Evolutionary conservation across 92 coral and sea anemone species (phyloP), one percentile per base, ranked within the genome.

Genomic region (Porites divaricata): DNA sequence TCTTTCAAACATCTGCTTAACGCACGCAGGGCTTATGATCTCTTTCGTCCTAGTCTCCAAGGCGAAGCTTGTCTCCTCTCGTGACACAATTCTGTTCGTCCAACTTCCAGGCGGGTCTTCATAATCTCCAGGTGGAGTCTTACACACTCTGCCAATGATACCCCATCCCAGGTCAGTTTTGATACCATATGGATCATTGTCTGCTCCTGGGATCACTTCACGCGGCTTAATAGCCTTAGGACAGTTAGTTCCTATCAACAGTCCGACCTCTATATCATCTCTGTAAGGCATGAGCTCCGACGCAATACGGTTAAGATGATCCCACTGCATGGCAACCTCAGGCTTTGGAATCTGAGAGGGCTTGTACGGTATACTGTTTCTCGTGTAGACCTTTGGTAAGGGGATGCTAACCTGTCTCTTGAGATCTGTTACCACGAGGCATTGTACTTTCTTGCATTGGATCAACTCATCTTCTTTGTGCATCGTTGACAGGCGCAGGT

Each of bases 131-230:
- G 86, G 70, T 51, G 83, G 72, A 35, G 71, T 19, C 56, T 81
- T 72, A 56, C 91, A 81, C 6, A 88, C 88, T 50, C 84, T 58
- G 20, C 89, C 92, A 8, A 91, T 74, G 65, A 91, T 85, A 15
- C 91, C 94, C 89, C 94, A 91, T 65, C 91, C 89, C 28, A 91
- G 87, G 21, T 78, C 87, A 3, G 94, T 88, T 45, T 70, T 67
- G 2, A 83, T 85, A 8, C 85, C 90, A 25, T 88, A 88, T 8
- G 95, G 90, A 21, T 88, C 90, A 17, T 88, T 1, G 12, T 85
- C 87, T 1, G n/a, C 1, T 0, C 94, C 94, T 0, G 91, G 91
- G 59, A 91, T 83, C 5, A 83, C 83, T 21, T 83, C 88, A 57
- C 90, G 65, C 2, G 90, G 95, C 68, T 88, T 88, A n/a, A 91